Base-by-base conservation (phyloP, 2,888 invertebrate genomes). In the Orthosia gracilis region DNA sequence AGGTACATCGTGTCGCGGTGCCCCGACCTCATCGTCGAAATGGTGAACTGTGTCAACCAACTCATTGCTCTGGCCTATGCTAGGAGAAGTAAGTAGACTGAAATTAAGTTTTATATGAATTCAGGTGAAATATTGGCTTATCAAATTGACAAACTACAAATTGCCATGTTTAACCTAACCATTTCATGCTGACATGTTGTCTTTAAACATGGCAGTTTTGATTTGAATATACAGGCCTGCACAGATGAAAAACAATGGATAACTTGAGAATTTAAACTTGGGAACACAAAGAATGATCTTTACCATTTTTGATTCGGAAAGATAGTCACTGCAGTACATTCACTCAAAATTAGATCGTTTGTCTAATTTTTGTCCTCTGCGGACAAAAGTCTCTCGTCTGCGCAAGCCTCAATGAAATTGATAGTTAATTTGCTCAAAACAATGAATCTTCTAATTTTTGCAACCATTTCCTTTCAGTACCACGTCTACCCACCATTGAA, bases 41-140 rank as follows among this genome's bases (percentile, higher is more conserved):
- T 99, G 98, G 98, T 99, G 70, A 98, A 98, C 90, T 99, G 99
- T 92, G 98, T 99, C 18, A 98, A 99, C 90, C 99, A 99, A 92
- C 97, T 99, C 61, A 99, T 99, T 76, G 97, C 99, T 91, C 97
- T 99, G 78, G 99, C 98, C 18, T 98, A 99, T 92, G 98, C 99
- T 76, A 97, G 98, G 85, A 97, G 99, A 97, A 98, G 98, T 98
- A 94, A 97, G 97, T 96, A 18, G 5, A 31, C n/a, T 69, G 18
- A 23, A 26, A n/a, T 11, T 17, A 23, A 57, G 23, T 26, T 31
- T 47, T 18, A 23, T 23, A 23, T 58, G 31, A 31, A 40, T 12
- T 31, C 58, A n/a, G n/a, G 5, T 40, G 13, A 12, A 31, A 57
- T 18, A 18, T 58, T 58, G 18, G n/a, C 58, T n/a, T n/a, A 58